phyloP scores from a whole-genome alignment of 1,140 invertebrate species.

The Leptonema lineaticorne region DNA sequence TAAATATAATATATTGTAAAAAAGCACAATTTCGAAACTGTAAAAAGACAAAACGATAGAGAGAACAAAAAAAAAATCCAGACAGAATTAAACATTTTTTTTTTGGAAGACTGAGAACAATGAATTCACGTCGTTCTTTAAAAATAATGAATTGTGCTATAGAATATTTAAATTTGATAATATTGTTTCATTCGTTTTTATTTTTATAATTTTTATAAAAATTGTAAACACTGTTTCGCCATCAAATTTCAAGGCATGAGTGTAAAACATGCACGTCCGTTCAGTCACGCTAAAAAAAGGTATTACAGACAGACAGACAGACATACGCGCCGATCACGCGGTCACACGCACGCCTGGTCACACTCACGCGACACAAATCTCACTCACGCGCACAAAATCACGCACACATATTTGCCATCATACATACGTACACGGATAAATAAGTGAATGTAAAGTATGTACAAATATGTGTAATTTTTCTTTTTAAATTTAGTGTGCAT shows the following conservation, averaged over 20 bases:
- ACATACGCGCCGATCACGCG: not conserved
- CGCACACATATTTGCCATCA: not conserved
- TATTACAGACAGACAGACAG: not conserved
- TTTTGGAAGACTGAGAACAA: slow-evolving; percentile 29
- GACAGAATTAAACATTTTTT: slow-evolving; percentile 4
- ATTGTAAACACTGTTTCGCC: slow-evolving; percentile 33
- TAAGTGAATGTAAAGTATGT: slow-evolving; percentile 22
- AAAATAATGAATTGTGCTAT: slow-evolving; percentile 26
- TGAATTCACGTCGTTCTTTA: slow-evolving; percentile 26
- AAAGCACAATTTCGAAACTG: no score
- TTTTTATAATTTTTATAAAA: no score
- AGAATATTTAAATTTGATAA: slow-evolving; percentile 29
- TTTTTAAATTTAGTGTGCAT: slow-evolving; percentile 13
- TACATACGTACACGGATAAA: slow-evolving; percentile 12
- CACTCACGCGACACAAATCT: not conserved
- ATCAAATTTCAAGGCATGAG: slow-evolving; percentile 22
- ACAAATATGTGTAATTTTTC: slow-evolving; percentile 20
- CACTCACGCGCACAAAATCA: not conserved
- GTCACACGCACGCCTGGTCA: not conserved
- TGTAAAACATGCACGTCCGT: slow-evolving; percentile 12
- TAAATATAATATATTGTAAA: no score
- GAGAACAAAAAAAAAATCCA: not conserved
- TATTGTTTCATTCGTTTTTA: slow-evolving; percentile 27
- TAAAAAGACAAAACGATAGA: no score
- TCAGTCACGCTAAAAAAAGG: slow-evolving; percentile 9